A percentile compares a stretch with the other conserved stretches of the same genome.
Conservation (phyloP, 2,797 vertebrate genomes). For the Intellagama lesueurii region DNA sequence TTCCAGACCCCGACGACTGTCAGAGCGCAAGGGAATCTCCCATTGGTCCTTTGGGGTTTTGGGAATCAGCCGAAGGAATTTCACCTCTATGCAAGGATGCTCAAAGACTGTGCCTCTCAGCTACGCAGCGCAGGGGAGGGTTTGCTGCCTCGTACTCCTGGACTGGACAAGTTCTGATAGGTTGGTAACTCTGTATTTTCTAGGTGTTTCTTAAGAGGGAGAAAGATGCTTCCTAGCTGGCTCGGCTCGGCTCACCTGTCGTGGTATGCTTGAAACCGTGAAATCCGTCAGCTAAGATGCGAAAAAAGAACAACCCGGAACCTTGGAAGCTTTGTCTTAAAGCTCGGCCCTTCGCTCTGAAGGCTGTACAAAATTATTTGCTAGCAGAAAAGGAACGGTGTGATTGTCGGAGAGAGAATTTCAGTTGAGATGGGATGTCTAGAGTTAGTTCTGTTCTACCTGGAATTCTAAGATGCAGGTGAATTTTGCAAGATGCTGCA, state of each 20-base stretch:
- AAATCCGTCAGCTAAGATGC: background rate
- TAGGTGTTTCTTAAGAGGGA: background rate
- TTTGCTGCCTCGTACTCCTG: conserved; percentile 23
- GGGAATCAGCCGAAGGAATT: background rate
- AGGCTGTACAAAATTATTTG: no score
- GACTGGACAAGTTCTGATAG: conserved; percentile 48
- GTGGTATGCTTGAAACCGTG: background rate
- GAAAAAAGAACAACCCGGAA: conserved; percentile 3
- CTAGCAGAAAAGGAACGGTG: background rate
- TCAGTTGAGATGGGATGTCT: conserved; percentile 32
- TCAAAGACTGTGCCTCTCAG: background rate
- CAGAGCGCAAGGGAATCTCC: conserved; percentile 42
- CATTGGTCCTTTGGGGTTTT: background rate
- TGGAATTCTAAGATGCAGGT: conserved; percentile 24
- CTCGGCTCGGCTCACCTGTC: background rate
- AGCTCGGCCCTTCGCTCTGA: no score
- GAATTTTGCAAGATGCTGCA: conserved; percentile 19
- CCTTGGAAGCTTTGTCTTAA: background rate
- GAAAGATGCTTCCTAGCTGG: conserved; percentile 37
- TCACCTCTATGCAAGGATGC: conserved; percentile 26
- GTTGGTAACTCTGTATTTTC: conserved; percentile 32
- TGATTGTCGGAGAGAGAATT: conserved; percentile 28
- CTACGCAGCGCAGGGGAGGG: conserved; percentile 58
- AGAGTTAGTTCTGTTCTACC: background rate
- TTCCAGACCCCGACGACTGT: conserved; percentile 7